phyloP scores from a whole-genome alignment of 2,888 invertebrate genomes.

The Falcaria lacertinaria region DNA sequence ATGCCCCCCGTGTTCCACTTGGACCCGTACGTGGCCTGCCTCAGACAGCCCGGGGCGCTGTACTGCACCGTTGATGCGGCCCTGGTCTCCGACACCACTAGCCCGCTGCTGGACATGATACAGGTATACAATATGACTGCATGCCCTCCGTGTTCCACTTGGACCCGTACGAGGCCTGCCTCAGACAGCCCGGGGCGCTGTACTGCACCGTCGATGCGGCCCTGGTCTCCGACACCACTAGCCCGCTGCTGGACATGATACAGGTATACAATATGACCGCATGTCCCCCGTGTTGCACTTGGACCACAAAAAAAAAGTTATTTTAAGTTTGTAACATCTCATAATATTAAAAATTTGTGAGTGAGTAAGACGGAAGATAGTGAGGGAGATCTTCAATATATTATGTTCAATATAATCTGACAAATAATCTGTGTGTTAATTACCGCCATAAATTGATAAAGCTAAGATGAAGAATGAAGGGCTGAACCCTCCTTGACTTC shows the following conservation, averaged over 20 bases:
- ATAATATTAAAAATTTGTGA: too few relatives aligned
- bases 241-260: conserved; percentile 22
- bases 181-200: conserved; percentile 14
- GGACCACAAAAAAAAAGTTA: too few relatives aligned
- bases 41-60: conserved; percentile 15
- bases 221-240: conserved; percentile 19
- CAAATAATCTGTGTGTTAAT: too few relatives aligned
- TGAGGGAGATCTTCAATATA: too few relatives aligned
- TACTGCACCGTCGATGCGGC: conserved; percentile 26
- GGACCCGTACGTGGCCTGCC: conserved; percentile 27
- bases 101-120: conserved; percentile 23
- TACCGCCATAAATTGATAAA: too few relatives aligned
- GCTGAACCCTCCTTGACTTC: too few relatives aligned
- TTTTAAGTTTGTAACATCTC: too few relatives aligned
- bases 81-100: conserved; percentile 21
- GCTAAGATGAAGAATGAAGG: too few relatives aligned
- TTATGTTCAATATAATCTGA: too few relatives aligned
- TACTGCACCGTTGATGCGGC: conserved; percentile 26
- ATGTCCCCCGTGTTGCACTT: too few relatives aligned
- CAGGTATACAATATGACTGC: conserved; percentile 23
- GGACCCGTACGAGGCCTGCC: conserved; percentile 27
- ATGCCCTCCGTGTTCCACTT: conserved; percentile 24
- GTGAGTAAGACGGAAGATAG: too few relatives aligned
- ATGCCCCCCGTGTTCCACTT: conserved; percentile 25
- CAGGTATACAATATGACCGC: conserved; percentile 10